Evolutionary conservation across 2,113 vertebrate genomes (phyloP), one percentile per base, ranked within the genome.

Genomic region (Istiophorus platypterus): DNA sequence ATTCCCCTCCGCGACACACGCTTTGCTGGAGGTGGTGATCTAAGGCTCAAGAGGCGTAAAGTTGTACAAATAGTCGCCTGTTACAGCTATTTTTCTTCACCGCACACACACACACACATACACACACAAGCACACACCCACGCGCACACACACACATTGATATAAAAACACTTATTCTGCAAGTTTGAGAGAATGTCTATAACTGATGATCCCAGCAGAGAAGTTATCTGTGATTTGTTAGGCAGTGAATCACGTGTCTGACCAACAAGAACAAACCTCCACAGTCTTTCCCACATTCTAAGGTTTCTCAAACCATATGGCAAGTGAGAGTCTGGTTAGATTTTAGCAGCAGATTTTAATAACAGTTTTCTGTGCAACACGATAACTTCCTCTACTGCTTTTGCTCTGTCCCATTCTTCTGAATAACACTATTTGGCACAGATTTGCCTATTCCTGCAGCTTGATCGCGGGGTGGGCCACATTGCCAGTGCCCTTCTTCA

Each of bases 381-480:
- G 49, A 22, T 39, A 39, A 24, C 1, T 14, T 54, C 2, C 31
- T 66, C 47, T 29, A 29, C 34, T 31, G 41, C 70, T n/a, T 61
- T 34, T 42, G 17, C 31, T 52, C 34, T 31, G 1, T 22, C 56
- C 27, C 49, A 39, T 58, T 81, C 72, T 45, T 82, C 39, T 34
- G 17, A 31, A 80, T 59, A 22, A 49, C 2, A 27, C 63, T 22
- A 6, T 72, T 42, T 82, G 63, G 47, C 59, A 7, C 18, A n/a
- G 37, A 20, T 54, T 39, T 57, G n/a, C 82, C 31, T 65, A 52
- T 81, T 76, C 79, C 49, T 66, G 65, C 27, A 31, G 39, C 69
- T 26, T 68, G 65, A 85, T 89, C 87, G 61, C 9, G 51, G 84
- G 79, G 57, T 74, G 76, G 73, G 57, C 29, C 45, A 20, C n/a